Evolutionary conservation across 2,797 vertebrate species (phyloP), one percentile per base, ranked within the genome.

Genomic region (Neoniphon sammara): DNA sequence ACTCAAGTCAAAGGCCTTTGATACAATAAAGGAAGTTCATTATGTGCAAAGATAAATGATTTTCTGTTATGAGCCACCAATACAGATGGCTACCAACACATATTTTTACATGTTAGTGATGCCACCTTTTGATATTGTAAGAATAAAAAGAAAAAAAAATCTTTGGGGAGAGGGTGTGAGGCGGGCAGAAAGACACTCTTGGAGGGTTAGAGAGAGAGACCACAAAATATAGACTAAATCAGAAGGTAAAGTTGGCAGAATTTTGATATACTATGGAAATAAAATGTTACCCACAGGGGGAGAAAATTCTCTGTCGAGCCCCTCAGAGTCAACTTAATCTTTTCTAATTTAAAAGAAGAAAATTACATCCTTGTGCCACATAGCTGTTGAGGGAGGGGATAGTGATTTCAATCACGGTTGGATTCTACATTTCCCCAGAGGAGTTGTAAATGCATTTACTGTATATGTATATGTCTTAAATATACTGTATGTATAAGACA

Each of bases 271-370:
- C 60, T 31, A 30, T 31, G 77, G 80, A n/a, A 78, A 89, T 80
- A 76, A 73, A 79, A 72, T 75, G 72, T 73, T 81, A 68, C 81
- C 85, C 75, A 50, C 61, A 67, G 81, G 82, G 78, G 3, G 34
- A 70, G 49, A 79, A 34, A 73, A 81, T 76, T 78, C 70, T 67
- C 46, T 78, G 67, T 46, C 50, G 31, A 74, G 80, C 73, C 73
- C 36, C 46, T 21, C 27, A 66, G 72, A 86, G 75, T 82, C 78
- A 76, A 79, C 71, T 47, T 81, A 77, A 82, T 86, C 84, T 83
- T 87, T 92, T 91, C 82, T 84, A 84, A 88, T 87, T 87, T 82
- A 84, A 73, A 83, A 85, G 66, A 86, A 84, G 81, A 82, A 89
- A 86, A 88, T 82, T 0, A 85, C 83, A 68, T 89, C 77, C 82